These are phyloP conservation scores for Labrus mixtus DNA, from an alignment of 2,113 vertebrate genomes.

Conservation along the genomic window DNA sequence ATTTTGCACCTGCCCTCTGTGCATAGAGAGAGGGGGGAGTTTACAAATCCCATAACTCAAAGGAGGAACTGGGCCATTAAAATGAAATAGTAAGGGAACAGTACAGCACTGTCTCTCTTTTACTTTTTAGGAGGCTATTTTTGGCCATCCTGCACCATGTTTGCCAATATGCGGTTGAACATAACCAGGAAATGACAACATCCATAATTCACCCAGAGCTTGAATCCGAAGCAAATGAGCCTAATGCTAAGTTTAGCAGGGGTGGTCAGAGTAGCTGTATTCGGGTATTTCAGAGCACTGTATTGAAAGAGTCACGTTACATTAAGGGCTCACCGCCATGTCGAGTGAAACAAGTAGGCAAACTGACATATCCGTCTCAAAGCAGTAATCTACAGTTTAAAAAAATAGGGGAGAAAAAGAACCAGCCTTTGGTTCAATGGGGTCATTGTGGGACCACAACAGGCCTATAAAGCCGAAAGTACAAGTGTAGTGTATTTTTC, in stretches of 20 bases:
- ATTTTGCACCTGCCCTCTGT: conserved; percentile 66
- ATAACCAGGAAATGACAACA: conserved; percentile 79
- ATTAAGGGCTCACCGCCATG: conserved; percentile 54
- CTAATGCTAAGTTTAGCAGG: conserved; percentile 69
- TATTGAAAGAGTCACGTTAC: conserved; percentile 66
- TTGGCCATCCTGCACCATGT: conserved; percentile 57
- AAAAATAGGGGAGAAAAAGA: conserved; percentile 39
- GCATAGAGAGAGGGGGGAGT: background rate
- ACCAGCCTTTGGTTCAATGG: conserved; percentile 52
- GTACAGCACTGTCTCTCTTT: conserved; percentile 61
- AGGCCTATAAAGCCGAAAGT: conserved; percentile 34
- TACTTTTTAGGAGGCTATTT: conserved; percentile 68
- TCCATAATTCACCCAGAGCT: conserved; percentile 68
- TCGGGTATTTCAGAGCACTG: conserved; percentile 58
- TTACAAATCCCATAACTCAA: conserved; percentile 63
- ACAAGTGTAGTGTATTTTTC: conserved; percentile 46
- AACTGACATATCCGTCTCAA: conserved; percentile 52
- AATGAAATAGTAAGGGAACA: conserved; percentile 67
- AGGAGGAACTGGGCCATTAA: conserved; percentile 68
- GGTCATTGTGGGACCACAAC: conserved; percentile 54
- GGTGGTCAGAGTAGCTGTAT: conserved; percentile 64
- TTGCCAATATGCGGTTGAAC: conserved; percentile 75
- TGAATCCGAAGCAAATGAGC: conserved; percentile 52
- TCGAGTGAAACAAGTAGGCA: conserved; percentile 51
- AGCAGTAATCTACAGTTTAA: conserved; percentile 57